Evolutionary conservation across 2,888 invertebrate species (phyloP).

Genomic region (Coremacera marginata): DNA sequence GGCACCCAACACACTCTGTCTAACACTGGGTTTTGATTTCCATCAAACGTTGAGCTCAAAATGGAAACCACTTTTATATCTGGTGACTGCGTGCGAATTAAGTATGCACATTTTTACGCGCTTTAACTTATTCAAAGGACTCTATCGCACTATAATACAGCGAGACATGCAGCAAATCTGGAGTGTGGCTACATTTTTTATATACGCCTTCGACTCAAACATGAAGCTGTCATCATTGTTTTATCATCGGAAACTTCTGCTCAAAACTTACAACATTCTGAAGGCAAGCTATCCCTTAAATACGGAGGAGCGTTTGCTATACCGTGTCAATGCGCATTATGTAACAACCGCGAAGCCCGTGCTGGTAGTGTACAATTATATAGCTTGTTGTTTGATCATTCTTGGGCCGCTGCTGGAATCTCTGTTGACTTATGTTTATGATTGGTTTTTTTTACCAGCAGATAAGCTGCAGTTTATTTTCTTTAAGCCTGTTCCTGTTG

Average conservation of each 20-base stretch:
- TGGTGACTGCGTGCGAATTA: background rate
- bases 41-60: background rate
- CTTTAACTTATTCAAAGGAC: constrained; percentile 24
- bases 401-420: constrained; percentile 40
- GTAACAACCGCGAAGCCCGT: constrained; percentile 38
- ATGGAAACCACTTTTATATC: background rate
- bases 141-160: background rate
- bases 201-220: constrained; percentile 35
- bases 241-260: constrained; percentile 2
- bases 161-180: constrained; percentile 9
- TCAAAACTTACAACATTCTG: constrained; percentile 13
- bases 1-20: constrained; percentile 37
- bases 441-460: constrained; percentile 28
- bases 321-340: constrained; percentile 40
- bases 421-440: constrained; percentile 32
- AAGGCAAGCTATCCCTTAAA: constrained; percentile 43
- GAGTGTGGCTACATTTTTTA: constrained; percentile 34
- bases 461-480: constrained; percentile 39
- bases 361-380: constrained; percentile 41
- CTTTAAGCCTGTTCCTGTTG: constrained; percentile 43
- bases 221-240: constrained; percentile 28
- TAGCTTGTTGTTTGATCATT: constrained; percentile 35
- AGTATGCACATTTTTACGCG: constrained; percentile 8
- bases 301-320: constrained; percentile 26
- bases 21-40: constrained; percentile 31